Evolutionary conservation across 2,888 invertebrate genomes (phyloP).

Genomic region (Sialis lutaria): DNA sequence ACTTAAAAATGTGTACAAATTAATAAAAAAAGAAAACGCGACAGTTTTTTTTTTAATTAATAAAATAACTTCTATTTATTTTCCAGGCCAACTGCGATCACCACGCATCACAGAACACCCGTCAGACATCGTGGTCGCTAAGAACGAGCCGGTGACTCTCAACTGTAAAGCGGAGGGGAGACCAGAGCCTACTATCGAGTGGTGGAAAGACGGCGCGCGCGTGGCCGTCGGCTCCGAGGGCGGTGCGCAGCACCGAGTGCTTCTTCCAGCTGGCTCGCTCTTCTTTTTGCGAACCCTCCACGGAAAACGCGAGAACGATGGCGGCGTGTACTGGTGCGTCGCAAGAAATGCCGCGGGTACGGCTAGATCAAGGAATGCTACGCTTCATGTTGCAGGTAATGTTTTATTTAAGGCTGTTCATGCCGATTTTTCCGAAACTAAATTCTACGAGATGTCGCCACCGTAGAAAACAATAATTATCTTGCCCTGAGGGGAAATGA

Average conservation of each 20-base stretch:
- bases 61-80: too few relatives aligned
- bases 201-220: constrained; percentile 82
- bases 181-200: constrained; percentile 79
- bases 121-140: constrained; percentile 86
- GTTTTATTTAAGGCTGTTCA: too few relatives aligned
- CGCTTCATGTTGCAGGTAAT: constrained; percentile 87
- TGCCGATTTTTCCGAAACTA: too few relatives aligned
- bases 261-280: constrained; percentile 78
- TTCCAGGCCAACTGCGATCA: constrained; percentile 67
- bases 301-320: constrained; percentile 86
- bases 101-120: constrained; percentile 96
- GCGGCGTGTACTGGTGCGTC: constrained; percentile 94
- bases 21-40: too few relatives aligned
- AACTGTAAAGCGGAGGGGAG: constrained; percentile 97
- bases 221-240: constrained; percentile 59
- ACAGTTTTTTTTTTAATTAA: too few relatives aligned
- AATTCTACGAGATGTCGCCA: too few relatives aligned
- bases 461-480: too few relatives aligned
- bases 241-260: constrained; percentile 74
- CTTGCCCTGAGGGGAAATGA: too few relatives aligned
- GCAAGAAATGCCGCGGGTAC: constrained; percentile 83
- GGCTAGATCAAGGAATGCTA: constrained; percentile 82
- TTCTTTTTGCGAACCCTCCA: constrained; percentile 90
- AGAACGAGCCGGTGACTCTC: constrained; percentile 92
- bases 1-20: too few relatives aligned